phyloP scores from a whole-genome alignment of 2,888 invertebrate species.

The Xestia sexstrigata region DNA sequence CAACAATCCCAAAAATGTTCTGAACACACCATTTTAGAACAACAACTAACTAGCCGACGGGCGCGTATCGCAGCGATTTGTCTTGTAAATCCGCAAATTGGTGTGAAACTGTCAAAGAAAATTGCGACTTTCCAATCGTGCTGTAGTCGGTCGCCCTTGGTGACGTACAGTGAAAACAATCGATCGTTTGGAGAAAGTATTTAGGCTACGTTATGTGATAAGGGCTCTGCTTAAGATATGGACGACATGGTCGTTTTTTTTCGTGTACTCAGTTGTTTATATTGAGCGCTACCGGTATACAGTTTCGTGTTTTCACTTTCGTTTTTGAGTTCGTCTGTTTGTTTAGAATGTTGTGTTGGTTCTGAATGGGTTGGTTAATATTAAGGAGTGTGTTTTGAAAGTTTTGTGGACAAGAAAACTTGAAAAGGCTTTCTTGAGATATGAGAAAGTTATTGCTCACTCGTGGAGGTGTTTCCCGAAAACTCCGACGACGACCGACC shows the following conservation, averaged over 20 bases:
- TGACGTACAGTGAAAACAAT: slow-evolving; percentile 78
- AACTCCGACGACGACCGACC: neutral
- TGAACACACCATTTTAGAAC: slow-evolving; percentile 19
- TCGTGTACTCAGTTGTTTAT: slow-evolving; percentile 42
- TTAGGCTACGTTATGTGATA: slow-evolving; percentile 52
- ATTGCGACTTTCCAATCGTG: slow-evolving; percentile 72
- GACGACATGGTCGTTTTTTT: slow-evolving; percentile 32
- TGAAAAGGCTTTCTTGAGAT: slow-evolving; percentile 24
- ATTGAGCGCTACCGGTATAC: slow-evolving; percentile 56
- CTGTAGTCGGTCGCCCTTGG: slow-evolving; percentile 64
- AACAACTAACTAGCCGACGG: slow-evolving; percentile 49
- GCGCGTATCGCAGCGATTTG: slow-evolving; percentile 74
- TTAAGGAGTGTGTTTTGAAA: slow-evolving; percentile 52
- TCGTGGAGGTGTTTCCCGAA: slow-evolving; percentile 11
- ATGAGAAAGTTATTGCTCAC: slow-evolving; percentile 36
- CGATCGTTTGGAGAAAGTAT: slow-evolving; percentile 79
- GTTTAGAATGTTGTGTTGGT: slow-evolving; percentile 41
- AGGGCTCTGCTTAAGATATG: slow-evolving; percentile 40
- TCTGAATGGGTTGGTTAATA: slow-evolving; percentile 27
- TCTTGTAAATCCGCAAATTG: slow-evolving; percentile 80
- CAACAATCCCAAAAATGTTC: slow-evolving; percentile 25
- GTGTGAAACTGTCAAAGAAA: slow-evolving; percentile 77
- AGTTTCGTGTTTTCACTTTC: slow-evolving; percentile 56
- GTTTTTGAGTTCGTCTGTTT: slow-evolving; percentile 45
- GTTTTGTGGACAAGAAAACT: slow-evolving; percentile 18